Evolutionary conservation across 2,888 invertebrate species (phyloP), one percentile per base, ranked within the genome.

Genomic region (Colletes collaris): DNA sequence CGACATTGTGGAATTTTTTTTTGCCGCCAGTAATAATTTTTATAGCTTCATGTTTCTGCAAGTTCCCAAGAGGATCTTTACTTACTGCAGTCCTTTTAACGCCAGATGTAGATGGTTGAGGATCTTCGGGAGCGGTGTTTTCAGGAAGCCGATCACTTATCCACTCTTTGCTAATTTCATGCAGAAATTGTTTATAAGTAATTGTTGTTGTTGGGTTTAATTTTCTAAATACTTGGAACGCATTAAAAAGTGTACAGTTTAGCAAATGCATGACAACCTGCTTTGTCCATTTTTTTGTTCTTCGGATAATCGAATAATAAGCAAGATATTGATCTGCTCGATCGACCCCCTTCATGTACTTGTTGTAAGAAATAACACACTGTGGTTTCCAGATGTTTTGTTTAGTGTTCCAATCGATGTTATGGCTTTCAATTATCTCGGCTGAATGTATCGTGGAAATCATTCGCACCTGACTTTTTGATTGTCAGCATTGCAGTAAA

Each of bases 401-500:
- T n/a, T 44, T 53, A 1, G 16, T 65, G 16, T 40, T 65, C 8
- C 53, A 4, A 40, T 65, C 65, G 13, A 19, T 37, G n/a, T 64
- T 64, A 13, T 40, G 40, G 6, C 40, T 40, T 49, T 49, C 49
- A 64, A 67, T 58, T n/a, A 65, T 74, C 46, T 65, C 60, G 46
- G 69, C 40, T 0, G 55, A 74, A 44, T 65, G 44, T 63, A 68
- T 75, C 0, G 50, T 75, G n/a, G 70, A 78, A 60, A 75, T 74
- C 2, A 8, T 65, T 55, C 37, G 55, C 3, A 64, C 59, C 16
- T 13, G 5, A 4, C 63, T 74, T 62, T 63, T 64, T 11, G 56
- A 27, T 65, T 74, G 65, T 59, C 50, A 78, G 0, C 60, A 0
- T 40, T 59, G 46, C 49, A 59, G 49, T 59, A 73, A 52, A 11